Conservation (phyloP, 2,113 vertebrate genomes). For the Burhinus bistriatus region DNA sequence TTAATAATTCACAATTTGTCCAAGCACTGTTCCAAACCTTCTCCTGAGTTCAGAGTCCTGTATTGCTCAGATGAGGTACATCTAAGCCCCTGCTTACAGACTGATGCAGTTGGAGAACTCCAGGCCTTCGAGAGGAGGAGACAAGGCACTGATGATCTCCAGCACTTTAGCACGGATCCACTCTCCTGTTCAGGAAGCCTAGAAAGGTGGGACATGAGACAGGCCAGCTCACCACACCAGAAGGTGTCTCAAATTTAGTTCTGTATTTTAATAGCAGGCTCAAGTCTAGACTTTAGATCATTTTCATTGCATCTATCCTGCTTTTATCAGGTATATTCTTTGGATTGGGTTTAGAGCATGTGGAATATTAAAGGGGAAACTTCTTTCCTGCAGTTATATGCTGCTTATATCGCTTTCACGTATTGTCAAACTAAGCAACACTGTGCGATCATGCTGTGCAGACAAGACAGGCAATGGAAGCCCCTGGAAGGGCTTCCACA, state of each 20-base stretch:
- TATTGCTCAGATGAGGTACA: background rate
- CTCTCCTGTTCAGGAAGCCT: background rate
- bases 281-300: background rate
- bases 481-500: background rate
- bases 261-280: background rate
- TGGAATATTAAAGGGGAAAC: background rate
- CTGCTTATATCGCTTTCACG: background rate
- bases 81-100: background rate
- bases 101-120: background rate
- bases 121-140: background rate
- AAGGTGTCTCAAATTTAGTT: background rate
- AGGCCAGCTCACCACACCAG: background rate
- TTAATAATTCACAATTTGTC: background rate
- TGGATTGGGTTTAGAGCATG: background rate
- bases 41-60: background rate
- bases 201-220: background rate
- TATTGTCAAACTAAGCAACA: fast-evolving
- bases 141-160: background rate
- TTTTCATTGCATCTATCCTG: background rate
- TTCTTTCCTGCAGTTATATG: background rate
- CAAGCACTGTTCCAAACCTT: background rate
- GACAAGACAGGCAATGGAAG: background rate
- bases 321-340: background rate
- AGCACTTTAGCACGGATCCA: background rate
- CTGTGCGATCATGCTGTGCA: background rate